Conservation (phyloP, 2,113 vertebrate genomes). For the Bubo blakistoni region DNA sequence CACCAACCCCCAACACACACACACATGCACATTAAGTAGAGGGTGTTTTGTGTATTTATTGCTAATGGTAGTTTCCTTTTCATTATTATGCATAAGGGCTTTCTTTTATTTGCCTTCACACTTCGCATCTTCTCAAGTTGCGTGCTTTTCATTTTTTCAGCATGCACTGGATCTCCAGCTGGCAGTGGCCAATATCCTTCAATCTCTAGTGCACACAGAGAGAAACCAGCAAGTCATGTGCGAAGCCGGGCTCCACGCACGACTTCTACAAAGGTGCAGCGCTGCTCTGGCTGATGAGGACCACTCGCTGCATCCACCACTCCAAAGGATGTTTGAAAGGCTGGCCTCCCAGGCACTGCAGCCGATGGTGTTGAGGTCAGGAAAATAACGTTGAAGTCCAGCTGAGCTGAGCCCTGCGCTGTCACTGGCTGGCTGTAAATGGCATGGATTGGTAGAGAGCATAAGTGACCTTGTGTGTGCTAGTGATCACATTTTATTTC, state of each 20-base stretch:
- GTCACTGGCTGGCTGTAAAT: not conserved
- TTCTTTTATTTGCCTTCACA: not conserved
- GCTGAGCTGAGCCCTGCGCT: not conserved
- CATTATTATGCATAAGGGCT: not conserved
- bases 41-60: not conserved
- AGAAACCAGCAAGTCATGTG: constrained; percentile 97
- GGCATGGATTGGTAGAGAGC: not conserved
- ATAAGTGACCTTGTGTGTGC: not conserved
- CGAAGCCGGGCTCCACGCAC: constrained; percentile 89
- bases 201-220: constrained; percentile 91
- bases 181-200: constrained; percentile 91
- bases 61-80: not conserved
- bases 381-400: not conserved
- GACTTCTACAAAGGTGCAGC: constrained; percentile 89
- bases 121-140: not conserved
- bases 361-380: constrained; percentile 92
- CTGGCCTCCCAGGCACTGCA: constrained; percentile 95
- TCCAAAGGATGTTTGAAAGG: constrained; percentile 97
- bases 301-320: constrained; percentile 89
- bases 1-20: too few species aligned
- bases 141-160: constrained; percentile 60
- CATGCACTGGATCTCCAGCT: constrained; percentile 94
- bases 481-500: not conserved
- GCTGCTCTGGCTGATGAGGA: constrained; percentile 93
- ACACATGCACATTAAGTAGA: accelerated